Evolutionary conservation across 2,888 invertebrate species (phyloP).

Genomic region (Hypomecis atomaria): DNA sequence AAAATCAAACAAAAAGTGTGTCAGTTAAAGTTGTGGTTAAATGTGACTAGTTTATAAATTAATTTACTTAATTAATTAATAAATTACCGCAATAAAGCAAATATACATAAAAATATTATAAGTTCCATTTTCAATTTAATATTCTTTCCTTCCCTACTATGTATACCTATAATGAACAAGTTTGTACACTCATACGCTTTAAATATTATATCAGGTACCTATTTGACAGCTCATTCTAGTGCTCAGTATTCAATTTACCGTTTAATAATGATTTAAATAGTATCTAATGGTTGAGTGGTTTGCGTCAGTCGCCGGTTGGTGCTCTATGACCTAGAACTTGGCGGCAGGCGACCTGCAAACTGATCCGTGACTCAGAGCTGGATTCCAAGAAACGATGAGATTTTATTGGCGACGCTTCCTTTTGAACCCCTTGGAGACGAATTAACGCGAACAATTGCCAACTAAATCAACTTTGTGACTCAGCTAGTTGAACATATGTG

Average conservation of each 20-base stretch:
- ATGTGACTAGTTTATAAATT: too few relatives aligned
- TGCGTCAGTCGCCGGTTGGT: constrained; percentile 50
- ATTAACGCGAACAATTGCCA: constrained; percentile 30
- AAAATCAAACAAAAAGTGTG: too few relatives aligned
- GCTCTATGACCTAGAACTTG: constrained; percentile 80
- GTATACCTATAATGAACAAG: background rate
- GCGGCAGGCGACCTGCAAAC: constrained; percentile 55
- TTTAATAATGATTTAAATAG: constrained; percentile 24
- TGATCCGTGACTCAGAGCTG: constrained; percentile 49
- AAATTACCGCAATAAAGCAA: too few relatives aligned
- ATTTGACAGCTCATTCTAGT: constrained; percentile 11
- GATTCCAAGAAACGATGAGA: constrained; percentile 68
- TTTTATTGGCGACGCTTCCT: constrained; percentile 68
- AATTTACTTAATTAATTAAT: too few relatives aligned
- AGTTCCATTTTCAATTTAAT: too few relatives aligned
- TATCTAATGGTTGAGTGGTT: constrained; percentile 26
- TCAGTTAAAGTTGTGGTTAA: too few relatives aligned
- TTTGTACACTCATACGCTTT: background rate
- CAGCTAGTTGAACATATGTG: background rate
- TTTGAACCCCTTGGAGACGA: constrained; percentile 49
- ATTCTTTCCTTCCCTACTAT: too few relatives aligned
- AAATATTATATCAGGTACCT: background rate
- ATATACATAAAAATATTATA: too few relatives aligned
- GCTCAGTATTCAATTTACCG: constrained; percentile 7
- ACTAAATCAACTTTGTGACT: constrained; percentile 22